Base-by-base conservation (phyloP, 2,797 vertebrate genomes). In the Pseudopleuronectes americanus region DNA sequence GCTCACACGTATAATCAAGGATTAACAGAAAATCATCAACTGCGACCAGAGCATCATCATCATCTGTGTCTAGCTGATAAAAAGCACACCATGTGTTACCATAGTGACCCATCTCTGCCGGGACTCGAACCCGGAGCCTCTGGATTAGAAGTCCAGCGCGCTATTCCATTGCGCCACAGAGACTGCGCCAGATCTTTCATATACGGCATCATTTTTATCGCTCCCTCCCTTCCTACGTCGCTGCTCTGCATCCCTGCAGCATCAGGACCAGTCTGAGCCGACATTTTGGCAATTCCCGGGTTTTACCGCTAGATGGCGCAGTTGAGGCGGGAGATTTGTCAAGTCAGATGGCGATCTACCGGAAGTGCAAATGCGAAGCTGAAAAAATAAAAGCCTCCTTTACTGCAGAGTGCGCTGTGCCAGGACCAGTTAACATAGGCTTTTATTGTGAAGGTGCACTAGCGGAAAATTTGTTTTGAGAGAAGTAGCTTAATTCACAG, bases 91-190 rank as follows among this genome's bases (percentile, higher is more conserved):
- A 38, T 38, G 36, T 38, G 36, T 38, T 12, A 38, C 36, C 36
- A 91, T 84, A 87, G 85, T 76, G 79, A 83, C 85, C 75, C 97
- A 99, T 99, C 98, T 99, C 98, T 99, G 98, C 98, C 97, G 98
- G 98, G 97, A 99, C 97, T 99, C 97, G 98, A 99, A 99, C 98
- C 98, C 98, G 97, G 97, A 99, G 98, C 97, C 98, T 99, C 97
- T 99, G 98, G 97, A 99, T 98, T 99, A 99, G 98, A 99, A 99
- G 97, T 99, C 97, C 97, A 98, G 97, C 97, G 97, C 97, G 97
- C 97, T 98, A 96, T 97, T 98, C 97, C 97, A 99, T 99, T 99
- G 97, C 97, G 97, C 97, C 97, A 99, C 97, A 98, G 97, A 99
- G 97, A 99, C 97, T 94, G 95, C 95, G 95, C 95, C 94, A 67